Base-by-base conservation (phyloP, 92 coral and sea anemone genomes). In the Phymanthus crucifer region DNA sequence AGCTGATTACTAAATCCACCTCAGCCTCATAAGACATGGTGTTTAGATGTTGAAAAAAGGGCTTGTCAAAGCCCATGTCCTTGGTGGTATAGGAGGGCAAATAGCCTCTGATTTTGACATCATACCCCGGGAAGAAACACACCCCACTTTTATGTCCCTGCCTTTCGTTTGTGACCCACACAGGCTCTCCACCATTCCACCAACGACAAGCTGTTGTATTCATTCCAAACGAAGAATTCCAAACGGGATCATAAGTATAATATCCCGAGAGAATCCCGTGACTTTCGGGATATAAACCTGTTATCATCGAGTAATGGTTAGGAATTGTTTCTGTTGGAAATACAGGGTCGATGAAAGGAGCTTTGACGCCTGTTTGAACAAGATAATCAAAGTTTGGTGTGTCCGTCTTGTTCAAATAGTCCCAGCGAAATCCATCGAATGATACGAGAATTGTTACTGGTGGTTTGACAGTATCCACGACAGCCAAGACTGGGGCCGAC, bases 231-330 rank as follows among this genome's bases (percentile, higher is more conserved):
- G 40, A 3, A 19, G 86, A 89, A n/a, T 83, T 80, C 36, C 86
- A 83, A 17, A 56, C 85, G 6, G 98, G 98, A 83, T 94, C 98
- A 72, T 87, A 89, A 86, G 93, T 89, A 40, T 78, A 68, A 70
- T 91, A 89, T 74, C 90, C 93, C 75, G 90, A 82, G 31, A 94
- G 66, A 32, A 94, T 73, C 48, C 98, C 98, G 66, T 94, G 98
- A 31, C 89, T 87, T 47, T 94, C 98, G 37, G 98, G 97, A 73
- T 87, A 94, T 23, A 94, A 57, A n/a, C 98, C 98, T 2, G 98
- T 94, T 10, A 84, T 92, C 57, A 94, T 77, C 34, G 89, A 80
- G 73, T 91, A 88, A 17, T 86, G 91, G 71, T 91, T 94, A 10
- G 98, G 92, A 43, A 89, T 64, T 1, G 97, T 83, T 32, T 81